These are phyloP conservation scores for Teleiodes luculella DNA, from an alignment of 2,888 invertebrate genomes.

Conservation along the genomic window DNA sequence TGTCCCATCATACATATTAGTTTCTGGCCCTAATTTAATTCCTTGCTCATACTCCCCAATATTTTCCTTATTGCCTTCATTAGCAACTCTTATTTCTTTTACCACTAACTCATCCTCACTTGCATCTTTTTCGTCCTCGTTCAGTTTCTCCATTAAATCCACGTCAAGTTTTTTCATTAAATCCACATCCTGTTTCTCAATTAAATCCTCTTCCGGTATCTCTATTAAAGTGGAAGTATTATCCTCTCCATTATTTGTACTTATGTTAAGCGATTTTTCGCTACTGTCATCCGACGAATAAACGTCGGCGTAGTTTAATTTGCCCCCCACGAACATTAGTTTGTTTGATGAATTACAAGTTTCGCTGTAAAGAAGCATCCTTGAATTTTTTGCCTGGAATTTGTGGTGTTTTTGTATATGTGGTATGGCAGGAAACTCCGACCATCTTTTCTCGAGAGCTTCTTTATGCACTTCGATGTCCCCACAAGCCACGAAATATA, in stretches of 20 bases:
- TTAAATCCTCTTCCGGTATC: conserved; percentile 5
- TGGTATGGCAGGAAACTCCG: not conserved
- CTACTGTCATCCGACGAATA: conserved; percentile 3
- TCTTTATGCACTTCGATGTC: conserved; percentile 1
- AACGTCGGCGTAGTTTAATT: conserved; percentile 8
- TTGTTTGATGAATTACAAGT: conserved; percentile 4
- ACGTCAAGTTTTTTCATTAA: not conserved
- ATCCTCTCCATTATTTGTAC: no score
- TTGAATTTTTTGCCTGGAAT: conserved; percentile 3
- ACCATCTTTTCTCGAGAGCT: not conserved
- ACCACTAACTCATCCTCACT: no score
- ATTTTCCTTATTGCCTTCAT: no score
- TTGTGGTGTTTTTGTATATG: conserved; percentile 13
- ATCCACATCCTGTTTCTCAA: conserved; percentile 4
- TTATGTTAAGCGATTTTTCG: not conserved
- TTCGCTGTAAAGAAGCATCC: conserved; percentile 3
- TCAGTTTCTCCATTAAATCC: not conserved
- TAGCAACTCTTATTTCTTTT: no score
- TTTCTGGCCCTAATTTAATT: no score
- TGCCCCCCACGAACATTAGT: not conserved
- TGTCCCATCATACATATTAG: no score
- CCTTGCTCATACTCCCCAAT: no score
- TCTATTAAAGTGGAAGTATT: not conserved
- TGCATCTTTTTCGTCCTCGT: not conserved
- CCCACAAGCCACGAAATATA: not conserved